phyloP scores from a whole-genome alignment of 2,888 invertebrate genomes.

The Oxyscelio sp. region DNA sequence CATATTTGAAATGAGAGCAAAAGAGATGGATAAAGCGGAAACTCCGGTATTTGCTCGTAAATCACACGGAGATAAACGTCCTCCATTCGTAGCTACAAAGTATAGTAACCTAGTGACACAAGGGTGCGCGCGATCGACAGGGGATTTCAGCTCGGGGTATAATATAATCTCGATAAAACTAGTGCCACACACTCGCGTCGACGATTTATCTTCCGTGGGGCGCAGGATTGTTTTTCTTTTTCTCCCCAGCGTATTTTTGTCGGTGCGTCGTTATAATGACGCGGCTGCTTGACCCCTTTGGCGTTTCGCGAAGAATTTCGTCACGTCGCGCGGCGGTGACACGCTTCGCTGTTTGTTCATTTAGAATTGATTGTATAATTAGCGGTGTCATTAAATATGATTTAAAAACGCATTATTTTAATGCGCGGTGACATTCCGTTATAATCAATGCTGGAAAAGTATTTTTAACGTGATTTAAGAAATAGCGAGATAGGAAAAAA shows the following conservation, averaged over 20 bases:
- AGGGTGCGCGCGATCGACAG: constrained; percentile 70
- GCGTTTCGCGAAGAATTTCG: too few relatives aligned
- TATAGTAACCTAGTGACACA: constrained; percentile 81
- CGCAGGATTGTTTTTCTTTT: constrained; percentile 47
- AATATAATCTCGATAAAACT: constrained; percentile 73
- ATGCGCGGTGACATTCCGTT: too few relatives aligned
- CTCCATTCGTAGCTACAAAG: constrained; percentile 76
- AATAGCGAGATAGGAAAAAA: too few relatives aligned
- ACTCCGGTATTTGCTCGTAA: constrained; percentile 73
- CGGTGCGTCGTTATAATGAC: constrained; percentile 41
- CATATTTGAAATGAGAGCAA: constrained; percentile 19
- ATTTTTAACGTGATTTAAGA: too few relatives aligned
- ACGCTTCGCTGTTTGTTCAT: too few relatives aligned
- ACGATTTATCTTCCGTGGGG: constrained; percentile 59
- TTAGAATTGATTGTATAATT: too few relatives aligned
- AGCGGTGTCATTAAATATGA: too few relatives aligned
- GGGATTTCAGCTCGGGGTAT: constrained; percentile 67
- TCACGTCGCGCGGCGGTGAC: too few relatives aligned
- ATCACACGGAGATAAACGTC: constrained; percentile 79
- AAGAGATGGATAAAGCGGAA: constrained; percentile 54
- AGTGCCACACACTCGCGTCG: constrained; percentile 45
- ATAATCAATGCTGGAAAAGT: too few relatives aligned
- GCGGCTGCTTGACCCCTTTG: constrained; percentile 5
- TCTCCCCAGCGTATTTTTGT: constrained; percentile 12
- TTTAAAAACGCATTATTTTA: too few relatives aligned